Conservation (phyloP, 2,113 vertebrate species). For the Bombycilla garrulus region DNA sequence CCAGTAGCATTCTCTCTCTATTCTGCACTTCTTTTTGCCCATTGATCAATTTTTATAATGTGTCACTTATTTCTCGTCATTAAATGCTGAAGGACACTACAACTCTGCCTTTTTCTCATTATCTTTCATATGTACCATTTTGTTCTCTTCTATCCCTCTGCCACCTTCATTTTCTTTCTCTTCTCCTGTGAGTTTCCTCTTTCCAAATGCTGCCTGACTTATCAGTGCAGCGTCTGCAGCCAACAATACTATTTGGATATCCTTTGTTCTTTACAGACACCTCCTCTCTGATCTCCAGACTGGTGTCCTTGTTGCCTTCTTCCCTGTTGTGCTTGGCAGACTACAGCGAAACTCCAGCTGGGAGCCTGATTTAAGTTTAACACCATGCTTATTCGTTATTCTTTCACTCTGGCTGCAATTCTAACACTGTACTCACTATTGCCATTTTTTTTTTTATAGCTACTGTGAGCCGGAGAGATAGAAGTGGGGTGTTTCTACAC, state of each 20-base stretch:
- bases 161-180: neutral
- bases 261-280: constrained; percentile 46
- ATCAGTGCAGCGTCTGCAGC: constrained; percentile 6
- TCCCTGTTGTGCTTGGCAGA: neutral
- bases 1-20: neutral
- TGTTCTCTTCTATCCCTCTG: neutral
- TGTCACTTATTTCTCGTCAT: neutral
- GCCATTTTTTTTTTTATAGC: neutral
- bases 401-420: neutral
- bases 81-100: neutral
- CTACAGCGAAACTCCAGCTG: constrained; percentile 4
- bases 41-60: neutral
- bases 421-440: neutral
- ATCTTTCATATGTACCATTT: neutral
- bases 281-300: constrained; percentile 2
- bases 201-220: neutral
- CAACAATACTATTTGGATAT: neutral
- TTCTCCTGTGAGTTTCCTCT: neutral
- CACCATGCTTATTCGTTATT: neutral
- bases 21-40: neutral
- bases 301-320: constrained; percentile 8
- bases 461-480: neutral
- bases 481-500: neutral
- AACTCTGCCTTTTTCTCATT: neutral
- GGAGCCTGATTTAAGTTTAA: constrained; percentile 8